Percentiles rank a stretch among this genome's conserved stretches.
Conservation (phyloP, 2,888 invertebrate genomes). For the Apamea monoglypha region DNA sequence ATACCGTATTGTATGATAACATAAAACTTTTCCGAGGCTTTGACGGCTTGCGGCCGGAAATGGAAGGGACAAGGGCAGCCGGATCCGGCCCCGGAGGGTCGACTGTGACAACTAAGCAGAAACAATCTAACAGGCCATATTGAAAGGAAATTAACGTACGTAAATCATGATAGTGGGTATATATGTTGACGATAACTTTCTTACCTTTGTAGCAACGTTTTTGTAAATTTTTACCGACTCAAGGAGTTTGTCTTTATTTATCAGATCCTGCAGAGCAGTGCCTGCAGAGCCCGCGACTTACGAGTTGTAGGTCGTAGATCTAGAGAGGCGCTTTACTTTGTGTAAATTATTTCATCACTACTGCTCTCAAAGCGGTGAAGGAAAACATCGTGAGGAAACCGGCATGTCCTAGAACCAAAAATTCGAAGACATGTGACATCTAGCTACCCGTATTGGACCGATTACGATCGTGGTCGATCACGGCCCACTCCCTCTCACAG, state of each 20-base stretch:
- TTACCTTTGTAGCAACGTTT: neutral
- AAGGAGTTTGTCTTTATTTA: neutral
- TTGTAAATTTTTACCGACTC: neutral
- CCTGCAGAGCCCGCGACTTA: neutral
- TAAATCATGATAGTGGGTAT: conserved; percentile 80
- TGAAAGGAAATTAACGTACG: conserved; percentile 80
- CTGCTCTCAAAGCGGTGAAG: neutral
- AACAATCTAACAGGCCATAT: conserved; percentile 72
- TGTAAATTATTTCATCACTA: neutral
- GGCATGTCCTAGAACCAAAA: neutral
- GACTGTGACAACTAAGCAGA: conserved; percentile 76
- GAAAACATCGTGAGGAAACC: no score
- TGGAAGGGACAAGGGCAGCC: conserved; percentile 85
- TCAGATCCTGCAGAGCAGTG: neutral
- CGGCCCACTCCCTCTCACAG: no score
- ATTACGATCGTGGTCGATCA: no score
- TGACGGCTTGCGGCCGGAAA: conserved; percentile 84
- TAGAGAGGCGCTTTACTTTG: no score
- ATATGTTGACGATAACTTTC: conserved; percentile 54
- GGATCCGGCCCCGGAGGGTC: conserved; percentile 82
- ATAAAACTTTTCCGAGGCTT: conserved; percentile 78
- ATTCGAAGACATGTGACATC: neutral
- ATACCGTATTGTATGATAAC: conserved; percentile 69
- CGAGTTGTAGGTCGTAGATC: neutral
- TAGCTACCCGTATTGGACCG: no score